A percentile compares a stretch with the other conserved stretches of the same genome.
Evolutionary conservation across 2,888 invertebrate genomes (phyloP).

Genomic region (Cataglyphis livida): DNA sequence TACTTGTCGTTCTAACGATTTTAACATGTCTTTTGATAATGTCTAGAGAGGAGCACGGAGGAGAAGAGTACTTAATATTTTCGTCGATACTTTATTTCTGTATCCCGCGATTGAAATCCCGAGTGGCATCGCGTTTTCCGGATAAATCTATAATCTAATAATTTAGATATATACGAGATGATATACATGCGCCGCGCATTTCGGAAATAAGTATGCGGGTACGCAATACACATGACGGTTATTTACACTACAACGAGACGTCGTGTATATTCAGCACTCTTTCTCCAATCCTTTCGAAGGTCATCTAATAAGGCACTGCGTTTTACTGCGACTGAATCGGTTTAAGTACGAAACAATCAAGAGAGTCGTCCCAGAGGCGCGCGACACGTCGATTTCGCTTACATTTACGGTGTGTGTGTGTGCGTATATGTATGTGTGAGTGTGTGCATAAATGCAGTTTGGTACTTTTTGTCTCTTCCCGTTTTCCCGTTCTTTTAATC

Average conservation of each 20-base stretch:
- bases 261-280: conserved; percentile 70
- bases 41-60: conserved; percentile 64
- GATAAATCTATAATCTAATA: conserved; percentile 21
- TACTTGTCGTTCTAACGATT: conserved; percentile 35
- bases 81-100: conserved; percentile 15
- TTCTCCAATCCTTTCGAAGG: conserved; percentile 70
- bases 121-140: not conserved
- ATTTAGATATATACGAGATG: not conserved
- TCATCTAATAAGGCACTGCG: conserved; percentile 78
- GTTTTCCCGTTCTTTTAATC: conserved; percentile 20
- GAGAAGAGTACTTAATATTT: conserved; percentile 72
- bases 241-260: conserved; percentile 65
- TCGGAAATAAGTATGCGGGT: conserved; percentile 31
- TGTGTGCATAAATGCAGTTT: conserved; percentile 66
- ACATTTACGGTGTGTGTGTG: conserved; percentile 62
- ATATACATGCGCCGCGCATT: not conserved
- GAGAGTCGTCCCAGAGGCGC: conserved; percentile 35
- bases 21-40: conserved; percentile 64
- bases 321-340: conserved; percentile 73
- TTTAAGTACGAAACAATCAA: conserved; percentile 62
- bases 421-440: conserved; percentile 34
- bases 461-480: conserved; percentile 62
- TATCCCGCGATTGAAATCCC: not conserved
- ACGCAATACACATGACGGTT: not conserved
- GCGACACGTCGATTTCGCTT: conserved; percentile 57